phyloP scores from a whole-genome alignment of 2,797 vertebrate species.

The Takifugu rubripes region DNA sequence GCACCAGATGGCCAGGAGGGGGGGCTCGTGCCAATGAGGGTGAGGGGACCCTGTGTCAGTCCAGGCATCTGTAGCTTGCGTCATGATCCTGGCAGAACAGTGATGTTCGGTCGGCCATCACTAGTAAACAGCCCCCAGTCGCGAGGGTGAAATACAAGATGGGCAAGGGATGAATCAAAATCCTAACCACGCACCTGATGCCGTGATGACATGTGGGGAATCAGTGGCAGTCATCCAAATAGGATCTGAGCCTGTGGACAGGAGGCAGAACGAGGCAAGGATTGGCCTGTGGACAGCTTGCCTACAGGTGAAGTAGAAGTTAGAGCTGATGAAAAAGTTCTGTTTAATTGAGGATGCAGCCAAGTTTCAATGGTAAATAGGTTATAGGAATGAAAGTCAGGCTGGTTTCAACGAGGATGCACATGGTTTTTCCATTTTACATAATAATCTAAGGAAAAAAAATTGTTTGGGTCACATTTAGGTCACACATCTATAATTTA shows the following conservation, averaged over 20 bases:
- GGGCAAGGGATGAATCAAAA: slow-evolving; percentile 68
- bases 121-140: slow-evolving; percentile 39
- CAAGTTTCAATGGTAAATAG: slow-evolving; percentile 23
- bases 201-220: slow-evolving; percentile 44
- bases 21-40: slow-evolving; percentile 43
- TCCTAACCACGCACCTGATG: slow-evolving; percentile 63
- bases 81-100: slow-evolving; percentile 57
- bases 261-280: slow-evolving; percentile 30
- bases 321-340: slow-evolving; percentile 61
- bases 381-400: not conserved
- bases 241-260: slow-evolving; percentile 47
- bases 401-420: too few relatives aligned
- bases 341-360: slow-evolving; percentile 37
- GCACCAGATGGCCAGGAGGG: slow-evolving; percentile 71
- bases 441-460: too few relatives aligned
- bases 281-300: slow-evolving; percentile 52
- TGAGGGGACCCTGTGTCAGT: slow-evolving; percentile 65
- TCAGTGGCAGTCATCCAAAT: slow-evolving; percentile 61
- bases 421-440: too few relatives aligned
- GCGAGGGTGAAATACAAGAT: slow-evolving; percentile 47
- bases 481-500: too few relatives aligned
- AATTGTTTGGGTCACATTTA: too few relatives aligned
- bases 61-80: slow-evolving; percentile 64
- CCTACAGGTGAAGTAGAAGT: slow-evolving; percentile 48
- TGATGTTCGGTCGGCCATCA: slow-evolving; percentile 41